A percentile compares a stretch with the other conserved stretches of the same genome.
phyloP scores from a whole-genome alignment of 1,140 invertebrate species.

The Drosophila repleta region DNA sequence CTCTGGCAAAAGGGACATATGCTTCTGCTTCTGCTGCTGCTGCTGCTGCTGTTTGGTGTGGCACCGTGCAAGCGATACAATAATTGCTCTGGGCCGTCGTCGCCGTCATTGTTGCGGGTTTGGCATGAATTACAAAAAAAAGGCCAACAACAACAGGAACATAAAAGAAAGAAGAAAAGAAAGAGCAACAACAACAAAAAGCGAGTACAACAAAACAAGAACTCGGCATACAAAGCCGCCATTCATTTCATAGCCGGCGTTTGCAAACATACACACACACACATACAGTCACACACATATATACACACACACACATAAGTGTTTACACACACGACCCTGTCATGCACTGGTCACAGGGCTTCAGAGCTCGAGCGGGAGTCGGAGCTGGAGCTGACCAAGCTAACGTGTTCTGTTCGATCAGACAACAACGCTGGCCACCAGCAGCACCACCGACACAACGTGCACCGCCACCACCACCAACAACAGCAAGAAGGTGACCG shows the following conservation, averaged over 20 bases:
- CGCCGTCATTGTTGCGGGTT: conserved; percentile 68
- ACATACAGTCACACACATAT: conserved; percentile 4
- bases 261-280: conserved; percentile 43
- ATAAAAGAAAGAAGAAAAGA: conserved; percentile 19
- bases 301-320: conserved; percentile 4
- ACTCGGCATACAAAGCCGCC: conserved; percentile 67
- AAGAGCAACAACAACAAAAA: conserved; percentile 24
- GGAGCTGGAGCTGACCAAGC: conserved; percentile 41
- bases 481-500: conserved; percentile 24
- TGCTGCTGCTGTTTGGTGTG: conserved; percentile 2
- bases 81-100: conserved; percentile 73
- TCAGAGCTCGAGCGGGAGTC: conserved; percentile 21
- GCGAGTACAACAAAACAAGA: conserved; percentile 53
- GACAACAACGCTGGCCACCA: conserved; percentile 60
- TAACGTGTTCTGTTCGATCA: conserved; percentile 79
- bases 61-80: conserved; percentile 71
- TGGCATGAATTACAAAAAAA: conserved; percentile 64
- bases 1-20: conserved; percentile 12
- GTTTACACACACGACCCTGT: conserved; percentile 32
- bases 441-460: conserved; percentile 23
- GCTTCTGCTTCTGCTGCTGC: conserved; percentile 7
- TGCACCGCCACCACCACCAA: conserved; percentile 12
- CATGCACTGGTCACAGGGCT: conserved; percentile 68
- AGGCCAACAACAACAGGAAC: conserved; percentile 12
- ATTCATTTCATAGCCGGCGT: conserved; percentile 57